Conservation (phyloP, 2,888 invertebrate species). For the Ischnura elegans region DNA sequence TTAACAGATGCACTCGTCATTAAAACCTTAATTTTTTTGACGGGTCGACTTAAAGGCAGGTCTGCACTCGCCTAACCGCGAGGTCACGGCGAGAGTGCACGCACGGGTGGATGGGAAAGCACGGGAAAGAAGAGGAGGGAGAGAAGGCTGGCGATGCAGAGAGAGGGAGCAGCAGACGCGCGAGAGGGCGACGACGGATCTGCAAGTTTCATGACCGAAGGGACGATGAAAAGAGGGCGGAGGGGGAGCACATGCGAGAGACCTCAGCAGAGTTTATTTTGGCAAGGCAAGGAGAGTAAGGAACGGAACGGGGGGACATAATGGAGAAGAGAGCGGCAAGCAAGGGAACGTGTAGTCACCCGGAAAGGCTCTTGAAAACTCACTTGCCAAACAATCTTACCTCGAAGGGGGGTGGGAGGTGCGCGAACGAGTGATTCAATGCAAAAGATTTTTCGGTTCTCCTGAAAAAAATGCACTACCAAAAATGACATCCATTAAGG, state of each 20-base stretch:
- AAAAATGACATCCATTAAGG: too few species aligned
- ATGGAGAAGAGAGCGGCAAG: background rate
- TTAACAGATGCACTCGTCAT: background rate
- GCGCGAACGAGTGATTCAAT: too few species aligned
- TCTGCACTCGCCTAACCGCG: background rate
- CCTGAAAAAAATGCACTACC: too few species aligned
- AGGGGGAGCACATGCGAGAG: background rate
- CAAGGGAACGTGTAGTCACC: background rate
- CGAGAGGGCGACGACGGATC: background rate
- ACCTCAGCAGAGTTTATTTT: constrained; percentile 25
- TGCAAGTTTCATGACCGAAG: constrained; percentile 61
- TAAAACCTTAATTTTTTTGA: background rate
- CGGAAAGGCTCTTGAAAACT: background rate
- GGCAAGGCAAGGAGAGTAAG: background rate
- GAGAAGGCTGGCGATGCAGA: background rate
- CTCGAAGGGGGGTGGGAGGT: too few species aligned
- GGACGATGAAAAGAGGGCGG: background rate
- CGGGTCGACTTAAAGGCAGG: background rate
- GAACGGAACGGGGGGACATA: background rate
- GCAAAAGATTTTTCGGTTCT: too few species aligned
- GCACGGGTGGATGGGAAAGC: background rate
- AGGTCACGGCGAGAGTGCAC: background rate
- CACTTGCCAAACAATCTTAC: background rate
- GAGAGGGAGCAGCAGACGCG: background rate
- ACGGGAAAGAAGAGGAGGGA: background rate